Conservation (phyloP, 1,140 invertebrate species). For the Bradynema listronoti region DNA sequence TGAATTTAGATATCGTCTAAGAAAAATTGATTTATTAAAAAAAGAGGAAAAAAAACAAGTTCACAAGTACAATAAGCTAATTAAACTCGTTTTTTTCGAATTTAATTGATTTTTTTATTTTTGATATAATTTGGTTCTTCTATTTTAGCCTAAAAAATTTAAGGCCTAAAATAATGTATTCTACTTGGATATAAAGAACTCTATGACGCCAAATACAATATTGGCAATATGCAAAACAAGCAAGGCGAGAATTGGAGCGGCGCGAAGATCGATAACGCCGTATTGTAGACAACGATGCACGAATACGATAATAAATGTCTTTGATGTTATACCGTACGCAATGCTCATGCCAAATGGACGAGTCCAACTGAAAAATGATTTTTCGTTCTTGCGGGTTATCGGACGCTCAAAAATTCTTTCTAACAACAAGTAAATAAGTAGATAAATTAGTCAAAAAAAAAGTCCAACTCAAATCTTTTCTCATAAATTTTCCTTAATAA, state of each 20-base stretch:
- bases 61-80: too few relatives aligned
- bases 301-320: conserved; percentile 26
- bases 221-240: conserved; percentile 24
- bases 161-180: background rate
- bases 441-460: background rate
- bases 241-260: conserved; percentile 8
- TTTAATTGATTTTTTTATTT: too few relatives aligned
- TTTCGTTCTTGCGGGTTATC: conserved; percentile 6
- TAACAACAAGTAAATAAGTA: background rate
- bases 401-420: background rate
- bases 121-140: too few relatives aligned
- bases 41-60: conserved; percentile 4
- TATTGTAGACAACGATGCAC: conserved; percentile 27
- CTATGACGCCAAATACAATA: conserved; percentile 16
- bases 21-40: conserved; percentile 5
- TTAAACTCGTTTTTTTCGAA: too few relatives aligned
- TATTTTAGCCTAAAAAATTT: too few relatives aligned
- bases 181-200: conserved; percentile 30
- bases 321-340: conserved; percentile 21
- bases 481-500: background rate
- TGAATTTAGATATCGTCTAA: conserved; percentile 5
- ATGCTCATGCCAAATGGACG: conserved; percentile 18
- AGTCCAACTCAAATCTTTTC: background rate
- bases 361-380: conserved; percentile 20
- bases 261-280: conserved; percentile 27